Evolutionary conservation across 2,797 vertebrate species (phyloP).

Genomic region (Clarias pachynema): DNA sequence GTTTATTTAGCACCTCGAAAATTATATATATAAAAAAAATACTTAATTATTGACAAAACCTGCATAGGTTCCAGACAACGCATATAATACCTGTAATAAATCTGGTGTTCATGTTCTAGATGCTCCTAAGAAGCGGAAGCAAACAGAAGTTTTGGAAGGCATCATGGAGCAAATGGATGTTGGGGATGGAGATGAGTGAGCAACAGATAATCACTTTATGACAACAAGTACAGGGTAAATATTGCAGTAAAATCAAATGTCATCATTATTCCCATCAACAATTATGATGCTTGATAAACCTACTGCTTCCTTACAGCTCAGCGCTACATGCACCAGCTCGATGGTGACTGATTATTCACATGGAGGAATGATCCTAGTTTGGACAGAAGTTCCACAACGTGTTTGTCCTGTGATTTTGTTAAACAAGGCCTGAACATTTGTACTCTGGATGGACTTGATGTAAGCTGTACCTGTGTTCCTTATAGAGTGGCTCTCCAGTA

Average conservation of each 20-base stretch:
- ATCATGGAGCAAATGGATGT: conserved; percentile 88
- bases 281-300: neutral
- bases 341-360: neutral
- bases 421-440: neutral
- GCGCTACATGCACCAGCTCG: neutral
- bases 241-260: conserved; percentile 8
- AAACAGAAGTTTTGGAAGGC: conserved; percentile 79
- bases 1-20: too few species aligned
- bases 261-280: neutral
- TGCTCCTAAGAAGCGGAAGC: conserved; percentile 78
- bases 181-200: conserved; percentile 60
- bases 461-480: neutral
- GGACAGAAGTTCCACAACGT: neutral
- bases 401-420: neutral
- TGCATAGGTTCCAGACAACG: too few species aligned
- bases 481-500: neutral
- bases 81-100: too few species aligned
- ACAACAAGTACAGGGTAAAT: conserved; percentile 42
- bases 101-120: conserved; percentile 70
- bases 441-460: neutral
- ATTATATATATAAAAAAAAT: too few species aligned
- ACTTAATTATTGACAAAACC: too few species aligned
- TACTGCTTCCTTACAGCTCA: neutral
- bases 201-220: conserved; percentile 39
- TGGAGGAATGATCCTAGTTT: neutral